Conservation (phyloP, 2,797 vertebrate genomes). For the Masticophis lateralis region DNA sequence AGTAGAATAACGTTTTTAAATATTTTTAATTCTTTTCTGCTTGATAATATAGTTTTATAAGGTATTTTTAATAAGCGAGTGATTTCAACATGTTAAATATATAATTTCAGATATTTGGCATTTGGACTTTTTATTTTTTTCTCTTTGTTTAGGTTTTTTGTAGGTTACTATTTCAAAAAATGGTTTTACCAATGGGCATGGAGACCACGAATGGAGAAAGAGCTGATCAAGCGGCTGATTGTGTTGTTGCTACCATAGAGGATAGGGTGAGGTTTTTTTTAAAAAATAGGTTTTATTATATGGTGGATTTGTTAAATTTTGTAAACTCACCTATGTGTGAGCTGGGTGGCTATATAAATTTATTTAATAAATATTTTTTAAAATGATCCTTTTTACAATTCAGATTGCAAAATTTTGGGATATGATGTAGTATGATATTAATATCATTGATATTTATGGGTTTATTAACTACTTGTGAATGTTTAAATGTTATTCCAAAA, state of each 20-base stretch:
- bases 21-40: neutral
- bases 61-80: neutral
- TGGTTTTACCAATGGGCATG: neutral
- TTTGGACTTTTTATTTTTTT: neutral
- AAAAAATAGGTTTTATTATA: neutral
- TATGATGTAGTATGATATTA: neutral
- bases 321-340: neutral
- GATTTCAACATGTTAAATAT: neutral
- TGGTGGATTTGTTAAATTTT: neutral
- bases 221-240: neutral
- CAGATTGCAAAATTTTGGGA: neutral
- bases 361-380: neutral
- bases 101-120: neutral
- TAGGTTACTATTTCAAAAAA: neutral
- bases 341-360: neutral
- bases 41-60: neutral
- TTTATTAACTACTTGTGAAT: neutral
- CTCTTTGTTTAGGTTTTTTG: neutral
- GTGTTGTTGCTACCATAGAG: neutral
- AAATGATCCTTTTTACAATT: neutral
- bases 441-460: neutral
- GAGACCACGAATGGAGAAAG: neutral
- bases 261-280: neutral
- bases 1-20: neutral
- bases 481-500: neutral